phyloP scores from a whole-genome alignment of 1,140 invertebrate species.

The Magallana angulata region DNA sequence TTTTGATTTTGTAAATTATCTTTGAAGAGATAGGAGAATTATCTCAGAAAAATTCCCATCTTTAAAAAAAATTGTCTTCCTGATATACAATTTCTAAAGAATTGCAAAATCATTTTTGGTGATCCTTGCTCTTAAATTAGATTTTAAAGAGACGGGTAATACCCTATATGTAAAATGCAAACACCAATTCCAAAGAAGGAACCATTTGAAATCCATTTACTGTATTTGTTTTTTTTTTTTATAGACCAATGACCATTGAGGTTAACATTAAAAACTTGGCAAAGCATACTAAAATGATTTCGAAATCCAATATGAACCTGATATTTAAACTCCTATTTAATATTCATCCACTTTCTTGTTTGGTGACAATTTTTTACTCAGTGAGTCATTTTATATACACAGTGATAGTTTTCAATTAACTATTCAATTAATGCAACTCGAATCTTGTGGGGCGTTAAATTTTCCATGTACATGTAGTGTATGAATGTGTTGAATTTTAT shows the following conservation, averaged over 20 bases:
- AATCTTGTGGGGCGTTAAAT: too few relatives aligned
- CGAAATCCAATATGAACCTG: too few relatives aligned
- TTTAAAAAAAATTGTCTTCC: background rate
- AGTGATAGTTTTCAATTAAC: too few relatives aligned
- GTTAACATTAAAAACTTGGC: background rate
- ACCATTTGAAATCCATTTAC: background rate
- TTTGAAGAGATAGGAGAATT: too few relatives aligned
- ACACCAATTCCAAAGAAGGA: conserved; percentile 13
- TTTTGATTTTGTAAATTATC: too few relatives aligned
- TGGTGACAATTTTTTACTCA: too few relatives aligned
- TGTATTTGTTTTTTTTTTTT: background rate
- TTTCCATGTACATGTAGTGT: too few relatives aligned
- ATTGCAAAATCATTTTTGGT: background rate
- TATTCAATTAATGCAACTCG: too few relatives aligned
- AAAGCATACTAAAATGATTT: background rate
- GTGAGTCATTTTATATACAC: too few relatives aligned
- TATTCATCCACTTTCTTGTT: too few relatives aligned
- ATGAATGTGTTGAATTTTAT: too few relatives aligned
- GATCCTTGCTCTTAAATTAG: background rate
- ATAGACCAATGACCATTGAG: background rate
- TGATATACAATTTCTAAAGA: background rate
- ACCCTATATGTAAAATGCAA: background rate
- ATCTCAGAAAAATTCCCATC: background rate
- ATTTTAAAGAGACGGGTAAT: background rate
- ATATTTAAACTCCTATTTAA: too few relatives aligned